phyloP scores from a whole-genome alignment of 2,797 vertebrate genomes.

The Microctenopoma stevenorrisi region DNA sequence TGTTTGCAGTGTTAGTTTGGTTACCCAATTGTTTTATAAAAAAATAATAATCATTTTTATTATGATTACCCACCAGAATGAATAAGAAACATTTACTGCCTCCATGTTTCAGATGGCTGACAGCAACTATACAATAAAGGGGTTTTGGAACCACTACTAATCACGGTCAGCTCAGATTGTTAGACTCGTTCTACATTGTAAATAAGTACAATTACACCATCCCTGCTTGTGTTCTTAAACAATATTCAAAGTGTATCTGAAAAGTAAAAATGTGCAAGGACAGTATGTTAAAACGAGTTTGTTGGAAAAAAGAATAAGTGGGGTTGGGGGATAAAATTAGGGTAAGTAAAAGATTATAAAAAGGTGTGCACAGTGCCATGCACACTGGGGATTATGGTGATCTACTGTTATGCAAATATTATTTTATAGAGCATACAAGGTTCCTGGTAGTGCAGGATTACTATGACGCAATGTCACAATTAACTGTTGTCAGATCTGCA shows the following conservation, averaged over 20 bases:
- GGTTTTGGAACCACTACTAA: too few relatives aligned
- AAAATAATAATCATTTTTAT: too few relatives aligned
- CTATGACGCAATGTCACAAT: background rate
- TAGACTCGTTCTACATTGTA: too few relatives aligned
- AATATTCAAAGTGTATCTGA: background rate
- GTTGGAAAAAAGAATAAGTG: background rate
- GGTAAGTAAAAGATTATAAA: background rate
- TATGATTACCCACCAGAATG: too few relatives aligned
- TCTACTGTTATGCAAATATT: background rate
- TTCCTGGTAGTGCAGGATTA: background rate
- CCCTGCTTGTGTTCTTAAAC: background rate
- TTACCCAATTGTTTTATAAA: too few relatives aligned
- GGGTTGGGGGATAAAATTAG: background rate
- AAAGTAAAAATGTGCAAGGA: background rate
- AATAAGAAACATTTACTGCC: too few relatives aligned
- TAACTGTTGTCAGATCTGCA: background rate
- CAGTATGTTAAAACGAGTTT: too few relatives aligned
- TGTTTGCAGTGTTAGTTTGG: too few relatives aligned
- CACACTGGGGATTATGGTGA: background rate
- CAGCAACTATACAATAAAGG: too few relatives aligned
- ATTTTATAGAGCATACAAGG: background rate
- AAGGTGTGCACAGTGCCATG: background rate
- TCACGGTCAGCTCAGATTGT: background rate
- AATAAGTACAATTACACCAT: background rate
- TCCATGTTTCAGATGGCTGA: too few relatives aligned